Percentiles rank a stretch among this genome's conserved stretches.
phyloP scores from a whole-genome alignment of 2,113 vertebrate species.

The Steatornis caripensis region DNA sequence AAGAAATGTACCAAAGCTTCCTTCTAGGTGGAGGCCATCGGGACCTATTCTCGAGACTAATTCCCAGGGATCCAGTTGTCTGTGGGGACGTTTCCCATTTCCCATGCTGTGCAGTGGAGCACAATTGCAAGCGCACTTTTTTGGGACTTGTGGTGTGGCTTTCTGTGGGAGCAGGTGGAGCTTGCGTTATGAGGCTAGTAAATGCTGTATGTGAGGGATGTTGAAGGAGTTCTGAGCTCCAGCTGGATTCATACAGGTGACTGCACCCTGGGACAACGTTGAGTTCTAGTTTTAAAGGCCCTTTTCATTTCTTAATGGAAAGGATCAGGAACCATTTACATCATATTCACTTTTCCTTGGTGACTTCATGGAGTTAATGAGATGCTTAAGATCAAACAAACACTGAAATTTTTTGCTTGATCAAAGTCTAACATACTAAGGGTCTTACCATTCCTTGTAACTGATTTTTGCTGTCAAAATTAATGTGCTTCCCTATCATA shows the following conservation, averaged over 20 bases:
- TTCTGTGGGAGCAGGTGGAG: neutral
- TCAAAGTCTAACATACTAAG: neutral
- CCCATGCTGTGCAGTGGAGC: neutral
- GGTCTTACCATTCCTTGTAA: neutral
- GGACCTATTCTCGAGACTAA: neutral
- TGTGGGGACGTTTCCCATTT: fast-evolving
- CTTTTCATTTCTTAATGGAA: neutral
- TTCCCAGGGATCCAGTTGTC: neutral
- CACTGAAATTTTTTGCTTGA: neutral
- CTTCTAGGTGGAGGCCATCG: neutral
- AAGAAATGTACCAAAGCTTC: neutral
- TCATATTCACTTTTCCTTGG: neutral
- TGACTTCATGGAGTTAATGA: neutral
- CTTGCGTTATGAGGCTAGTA: neutral
- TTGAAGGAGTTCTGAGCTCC: neutral
- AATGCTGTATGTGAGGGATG: neutral
- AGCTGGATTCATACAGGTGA: neutral
- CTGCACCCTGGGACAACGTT: neutral
- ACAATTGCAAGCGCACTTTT: neutral
- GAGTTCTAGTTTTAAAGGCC: neutral
- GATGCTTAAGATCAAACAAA: neutral
- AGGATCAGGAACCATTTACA: neutral
- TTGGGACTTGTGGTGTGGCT: neutral
- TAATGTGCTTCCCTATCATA: neutral
- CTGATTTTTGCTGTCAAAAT: neutral